Conservation (phyloP, 2,888 invertebrate genomes). For the Allacma fusca region DNA sequence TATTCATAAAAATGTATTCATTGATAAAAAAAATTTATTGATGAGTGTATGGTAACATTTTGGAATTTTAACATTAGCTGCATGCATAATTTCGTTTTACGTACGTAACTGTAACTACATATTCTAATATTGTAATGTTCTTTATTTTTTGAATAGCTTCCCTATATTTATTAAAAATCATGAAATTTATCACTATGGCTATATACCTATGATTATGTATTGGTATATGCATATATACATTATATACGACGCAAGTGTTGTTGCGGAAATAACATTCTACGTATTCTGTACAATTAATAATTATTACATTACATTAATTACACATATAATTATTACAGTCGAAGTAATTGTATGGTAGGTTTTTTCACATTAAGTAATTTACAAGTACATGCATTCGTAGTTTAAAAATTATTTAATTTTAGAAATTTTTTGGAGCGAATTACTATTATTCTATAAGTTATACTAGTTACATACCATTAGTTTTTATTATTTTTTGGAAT, state of each 20-base stretch:
- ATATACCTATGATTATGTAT: background rate
- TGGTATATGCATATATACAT: too few species aligned
- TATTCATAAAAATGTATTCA: too few species aligned
- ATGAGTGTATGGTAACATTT: too few species aligned
- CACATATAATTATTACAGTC: background rate
- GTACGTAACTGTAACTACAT: too few species aligned
- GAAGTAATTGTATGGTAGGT: background rate
- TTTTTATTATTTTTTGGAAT: background rate
- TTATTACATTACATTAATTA: background rate
- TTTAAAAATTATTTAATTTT: background rate
- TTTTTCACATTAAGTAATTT: background rate
- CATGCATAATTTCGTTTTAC: too few species aligned
- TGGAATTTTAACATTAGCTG: too few species aligned
- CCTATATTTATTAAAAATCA: too few species aligned
- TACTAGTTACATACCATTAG: too few species aligned
- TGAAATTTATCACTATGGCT: background rate
- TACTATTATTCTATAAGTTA: background rate
- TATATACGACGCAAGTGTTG: background rate
- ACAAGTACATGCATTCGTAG: background rate
- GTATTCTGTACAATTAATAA: background rate
- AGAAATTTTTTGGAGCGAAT: background rate
- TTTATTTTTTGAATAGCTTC: too few species aligned
- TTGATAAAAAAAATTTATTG: too few species aligned
- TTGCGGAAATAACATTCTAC: background rate
- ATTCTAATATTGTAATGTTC: too few species aligned